Conservation (phyloP, 2,113 vertebrate species). For the Bubo scandiacus region DNA sequence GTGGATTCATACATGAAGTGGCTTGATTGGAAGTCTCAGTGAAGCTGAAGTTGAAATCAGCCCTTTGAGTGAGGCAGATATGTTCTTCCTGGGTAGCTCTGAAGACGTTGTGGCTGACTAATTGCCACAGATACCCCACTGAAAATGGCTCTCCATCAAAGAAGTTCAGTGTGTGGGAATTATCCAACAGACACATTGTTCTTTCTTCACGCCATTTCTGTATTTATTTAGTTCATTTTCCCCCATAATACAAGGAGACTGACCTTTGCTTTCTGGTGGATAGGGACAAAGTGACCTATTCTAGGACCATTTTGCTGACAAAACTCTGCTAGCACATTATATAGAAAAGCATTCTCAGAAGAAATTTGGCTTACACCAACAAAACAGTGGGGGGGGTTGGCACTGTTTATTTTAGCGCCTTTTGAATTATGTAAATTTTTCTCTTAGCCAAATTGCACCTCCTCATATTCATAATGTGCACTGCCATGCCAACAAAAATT, state of each 20-base stretch:
- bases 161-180: not conserved
- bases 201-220: not conserved
- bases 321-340: not conserved
- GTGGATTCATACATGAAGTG: not conserved
- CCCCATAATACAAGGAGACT: not conserved
- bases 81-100: not conserved
- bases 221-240: not conserved
- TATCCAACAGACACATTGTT: not conserved
- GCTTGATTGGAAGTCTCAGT: not conserved
- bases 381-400: not conserved
- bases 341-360: not conserved
- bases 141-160: not conserved
- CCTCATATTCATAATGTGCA: not conserved
- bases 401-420: not conserved
- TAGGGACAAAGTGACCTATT: not conserved
- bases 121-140: not conserved
- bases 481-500: not conserved
- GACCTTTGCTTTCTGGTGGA: not conserved
- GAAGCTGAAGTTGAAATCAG: not conserved
- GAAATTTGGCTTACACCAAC: not conserved
- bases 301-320: not conserved
- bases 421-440: not conserved
- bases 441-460: not conserved
- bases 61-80: not conserved
- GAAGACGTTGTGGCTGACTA: not conserved